phyloP scores from a whole-genome alignment of 2,888 invertebrate genomes.

The Rhopalosiphum nymphaeae region DNA sequence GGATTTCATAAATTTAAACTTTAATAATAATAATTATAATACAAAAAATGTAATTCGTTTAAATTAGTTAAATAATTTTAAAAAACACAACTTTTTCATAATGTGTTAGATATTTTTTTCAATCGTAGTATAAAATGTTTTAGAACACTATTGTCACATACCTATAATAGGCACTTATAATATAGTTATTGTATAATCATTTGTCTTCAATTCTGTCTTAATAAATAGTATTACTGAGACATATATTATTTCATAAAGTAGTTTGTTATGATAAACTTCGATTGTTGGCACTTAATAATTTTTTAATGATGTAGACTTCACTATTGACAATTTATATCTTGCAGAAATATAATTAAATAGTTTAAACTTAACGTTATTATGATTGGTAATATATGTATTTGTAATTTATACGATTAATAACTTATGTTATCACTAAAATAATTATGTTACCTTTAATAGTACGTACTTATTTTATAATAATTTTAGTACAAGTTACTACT shows the following conservation, averaged over 20 bases:
- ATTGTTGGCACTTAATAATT: not conserved
- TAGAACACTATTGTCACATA: not conserved
- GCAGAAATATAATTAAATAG: not conserved
- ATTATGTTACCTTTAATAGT: not conserved
- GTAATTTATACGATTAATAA: not conserved
- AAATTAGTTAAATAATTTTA: not conserved
- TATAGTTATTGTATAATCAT: not conserved
- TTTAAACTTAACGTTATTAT: not conserved
- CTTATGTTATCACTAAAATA: not conserved
- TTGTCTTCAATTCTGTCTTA: not conserved
- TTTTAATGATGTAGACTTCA: not conserved
- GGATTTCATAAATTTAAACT: not conserved
- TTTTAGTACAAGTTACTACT: not conserved
- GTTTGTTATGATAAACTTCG: not conserved
- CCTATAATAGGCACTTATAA: not conserved
- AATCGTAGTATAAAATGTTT: not conserved
- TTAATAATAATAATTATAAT: not conserved
- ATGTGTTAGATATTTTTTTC: not conserved
- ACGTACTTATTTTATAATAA: not conserved
- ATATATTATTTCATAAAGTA: not conserved
- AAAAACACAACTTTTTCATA: not conserved
- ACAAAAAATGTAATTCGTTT: not conserved
- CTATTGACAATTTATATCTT: constrained; percentile 3
- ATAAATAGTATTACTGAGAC: not conserved
- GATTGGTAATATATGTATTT: not conserved